phyloP scores from a whole-genome alignment of 2,888 invertebrate genomes.

The Monochamus alternatus region DNA sequence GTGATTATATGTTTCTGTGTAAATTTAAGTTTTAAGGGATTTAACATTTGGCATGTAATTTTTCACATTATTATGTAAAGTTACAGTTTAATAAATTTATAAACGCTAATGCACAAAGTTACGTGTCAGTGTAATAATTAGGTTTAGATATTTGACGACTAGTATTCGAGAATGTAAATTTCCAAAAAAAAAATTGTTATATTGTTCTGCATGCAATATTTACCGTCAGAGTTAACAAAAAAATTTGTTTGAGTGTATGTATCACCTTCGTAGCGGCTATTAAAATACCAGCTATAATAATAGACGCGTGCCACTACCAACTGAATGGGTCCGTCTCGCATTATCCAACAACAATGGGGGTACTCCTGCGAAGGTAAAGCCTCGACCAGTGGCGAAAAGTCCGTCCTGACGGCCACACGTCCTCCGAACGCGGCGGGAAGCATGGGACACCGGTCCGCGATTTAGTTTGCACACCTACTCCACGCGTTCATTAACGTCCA shows the following conservation, averaged over 20 bases:
- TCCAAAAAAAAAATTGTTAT: too few relatives aligned
- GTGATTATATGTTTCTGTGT: too few relatives aligned
- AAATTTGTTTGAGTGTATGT: not conserved
- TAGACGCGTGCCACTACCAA: not conserved
- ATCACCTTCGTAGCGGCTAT: slow-evolving; percentile 19
- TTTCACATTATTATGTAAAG: too few relatives aligned
- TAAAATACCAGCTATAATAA: slow-evolving; percentile 13
- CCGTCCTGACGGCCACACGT: slow-evolving; percentile 29
- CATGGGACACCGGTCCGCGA: slow-evolving; percentile 34
- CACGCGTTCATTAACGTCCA: slow-evolving; percentile 59
- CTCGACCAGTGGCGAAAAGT: slow-evolving; percentile 41
- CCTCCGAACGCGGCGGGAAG: slow-evolving; percentile 27
- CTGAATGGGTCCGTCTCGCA: slow-evolving; percentile 11
- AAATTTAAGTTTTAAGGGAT: too few relatives aligned
- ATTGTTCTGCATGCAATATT: too few relatives aligned
- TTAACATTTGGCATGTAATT: too few relatives aligned
- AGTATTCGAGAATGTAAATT: too few relatives aligned
- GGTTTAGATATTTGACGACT: too few relatives aligned
- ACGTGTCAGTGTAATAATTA: too few relatives aligned
- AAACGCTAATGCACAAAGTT: too few relatives aligned
- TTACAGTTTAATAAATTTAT: too few relatives aligned
- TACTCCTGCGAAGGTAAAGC: slow-evolving; percentile 30
- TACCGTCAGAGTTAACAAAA: too few relatives aligned
- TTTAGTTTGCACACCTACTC: slow-evolving; percentile 55
- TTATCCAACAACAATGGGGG: slow-evolving; percentile 34